Conservation (phyloP, 2,797 vertebrate species). For the Malurus leucopterus region DNA sequence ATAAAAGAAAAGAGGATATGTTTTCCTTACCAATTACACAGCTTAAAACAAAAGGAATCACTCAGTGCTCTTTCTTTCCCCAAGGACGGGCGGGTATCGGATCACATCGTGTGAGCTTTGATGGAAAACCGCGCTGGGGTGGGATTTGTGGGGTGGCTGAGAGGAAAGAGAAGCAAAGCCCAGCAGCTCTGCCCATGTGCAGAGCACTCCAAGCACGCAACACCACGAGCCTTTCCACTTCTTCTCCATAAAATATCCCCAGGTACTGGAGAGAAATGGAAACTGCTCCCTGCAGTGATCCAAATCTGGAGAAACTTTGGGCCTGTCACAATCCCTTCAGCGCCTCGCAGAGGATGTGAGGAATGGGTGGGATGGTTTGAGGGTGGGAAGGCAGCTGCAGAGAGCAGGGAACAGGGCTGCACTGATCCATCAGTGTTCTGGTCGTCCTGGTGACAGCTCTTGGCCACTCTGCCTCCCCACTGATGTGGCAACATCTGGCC, state of each 20-base stretch:
- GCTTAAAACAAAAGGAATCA: conserved; percentile 38
- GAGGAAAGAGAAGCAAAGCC: neutral
- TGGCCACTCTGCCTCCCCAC: neutral
- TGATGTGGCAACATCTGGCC: neutral
- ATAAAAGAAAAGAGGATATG: conserved; percentile 17
- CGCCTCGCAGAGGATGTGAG: neutral
- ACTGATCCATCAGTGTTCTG: fast-evolving
- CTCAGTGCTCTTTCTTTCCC: neutral
- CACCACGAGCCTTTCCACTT: fast-evolving
- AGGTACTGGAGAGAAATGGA: neutral
- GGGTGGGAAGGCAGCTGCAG: neutral
- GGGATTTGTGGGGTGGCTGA: neutral
- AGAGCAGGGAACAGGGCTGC: neutral
- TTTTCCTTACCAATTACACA: conserved; percentile 43
- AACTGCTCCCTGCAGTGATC: neutral
- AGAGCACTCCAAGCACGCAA: neutral
- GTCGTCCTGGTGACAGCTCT: neutral
- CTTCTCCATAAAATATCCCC: neutral
- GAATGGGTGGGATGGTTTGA: neutral
- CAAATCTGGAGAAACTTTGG: neutral
- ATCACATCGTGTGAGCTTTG: neutral
- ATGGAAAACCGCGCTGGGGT: neutral
- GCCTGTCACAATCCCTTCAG: neutral
- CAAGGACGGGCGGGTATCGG: neutral
- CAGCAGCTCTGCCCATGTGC: neutral